Base-by-base conservation (phyloP, 2,888 invertebrate species). In the Nysson spinosus region DNA sequence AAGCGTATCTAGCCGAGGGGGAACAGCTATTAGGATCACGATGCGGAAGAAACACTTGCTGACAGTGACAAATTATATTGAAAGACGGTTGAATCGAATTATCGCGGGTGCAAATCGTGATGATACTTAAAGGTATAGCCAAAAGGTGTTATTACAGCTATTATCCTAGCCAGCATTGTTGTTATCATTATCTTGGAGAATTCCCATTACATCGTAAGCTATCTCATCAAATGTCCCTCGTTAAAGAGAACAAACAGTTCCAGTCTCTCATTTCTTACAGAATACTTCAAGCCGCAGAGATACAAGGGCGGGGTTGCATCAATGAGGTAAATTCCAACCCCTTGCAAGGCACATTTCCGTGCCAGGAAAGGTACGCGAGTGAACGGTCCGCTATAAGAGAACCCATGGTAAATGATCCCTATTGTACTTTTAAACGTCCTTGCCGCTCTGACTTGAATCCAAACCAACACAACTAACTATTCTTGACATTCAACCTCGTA, bases 371-470 rank as follows among this genome's bases (percentile, higher is more conserved):
- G 50, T 56, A 46, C 42, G 34, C 28, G 34, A 42, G 35, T 61
- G 71, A 73, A 70, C 71, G 67, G 66, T 42, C 62, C 65, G 69
- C 65, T 63, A 70, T 71, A 72, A 77, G 76, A 75, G 74, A 76
- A 64, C 54, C 63, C 69, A 73, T 74, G 69, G 78, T 80, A 82
- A 82, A 81, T 82, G 77, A 79, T 80, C 81, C 77, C 79, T 69
- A 83, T 83, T 83, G 81, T 83, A 82, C 78, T 82, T 82, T 82
- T 81, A 82, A 82, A 79, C 77, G 75, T 52, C 71, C 71, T 60
- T 57, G 62, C 69, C 70, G 52, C 63, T 17, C 26, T 49, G 44
- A 54, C 67, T 73, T 66, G 64, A 61, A 57, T 52, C 35, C 32
- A 24, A 37, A 12, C 39, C 57, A 20, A 17, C 17, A 3, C 46